A percentile compares a stretch with the other conserved stretches of the same genome.
Conservation (phyloP, 2,888 invertebrate species). For the Nomada flava region DNA sequence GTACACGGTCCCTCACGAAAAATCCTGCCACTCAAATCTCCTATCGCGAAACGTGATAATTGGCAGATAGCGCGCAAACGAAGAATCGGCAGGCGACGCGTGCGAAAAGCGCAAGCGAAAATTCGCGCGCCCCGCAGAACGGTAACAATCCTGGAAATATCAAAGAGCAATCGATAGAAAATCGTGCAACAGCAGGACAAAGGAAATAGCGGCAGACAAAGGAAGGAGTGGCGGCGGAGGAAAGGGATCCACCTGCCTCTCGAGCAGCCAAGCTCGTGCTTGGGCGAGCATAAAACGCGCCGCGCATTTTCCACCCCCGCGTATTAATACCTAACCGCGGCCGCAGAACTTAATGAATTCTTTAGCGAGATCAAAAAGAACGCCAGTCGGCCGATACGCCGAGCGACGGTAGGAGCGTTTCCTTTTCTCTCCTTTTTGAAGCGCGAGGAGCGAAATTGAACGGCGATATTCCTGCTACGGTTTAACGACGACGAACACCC, state of each 20-base stretch:
- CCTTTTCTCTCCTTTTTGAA: conserved; percentile 55
- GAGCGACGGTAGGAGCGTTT: conserved; percentile 44
- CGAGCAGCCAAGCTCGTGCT: conserved; percentile 62
- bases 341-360: conserved; percentile 84
- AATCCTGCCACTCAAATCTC: too few relatives aligned
- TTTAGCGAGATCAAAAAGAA: conserved; percentile 84
- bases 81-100: too few relatives aligned
- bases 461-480: conserved; percentile 80
- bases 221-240: conserved; percentile 50
- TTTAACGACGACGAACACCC: conserved; percentile 76
- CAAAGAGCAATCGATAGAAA: conserved; percentile 70
- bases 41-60: too few relatives aligned
- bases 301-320: conserved; percentile 79
- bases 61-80: too few relatives aligned
- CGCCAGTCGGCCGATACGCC: conserved; percentile 68
- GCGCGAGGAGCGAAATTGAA: conserved; percentile 75
- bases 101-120: neutral
- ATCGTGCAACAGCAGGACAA: conserved; percentile 58
- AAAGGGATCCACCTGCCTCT: conserved; percentile 68
- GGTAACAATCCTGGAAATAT: conserved; percentile 52
- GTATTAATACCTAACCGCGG: conserved; percentile 83
- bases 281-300: conserved; percentile 79
- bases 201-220: conserved; percentile 45
- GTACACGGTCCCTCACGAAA: too few relatives aligned
- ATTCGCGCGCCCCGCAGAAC: conserved; percentile 11